These are phyloP conservation scores for Gambusia yucatana DNA, from an alignment of 2,797 vertebrate genomes.

Conservation along the genomic window DNA sequence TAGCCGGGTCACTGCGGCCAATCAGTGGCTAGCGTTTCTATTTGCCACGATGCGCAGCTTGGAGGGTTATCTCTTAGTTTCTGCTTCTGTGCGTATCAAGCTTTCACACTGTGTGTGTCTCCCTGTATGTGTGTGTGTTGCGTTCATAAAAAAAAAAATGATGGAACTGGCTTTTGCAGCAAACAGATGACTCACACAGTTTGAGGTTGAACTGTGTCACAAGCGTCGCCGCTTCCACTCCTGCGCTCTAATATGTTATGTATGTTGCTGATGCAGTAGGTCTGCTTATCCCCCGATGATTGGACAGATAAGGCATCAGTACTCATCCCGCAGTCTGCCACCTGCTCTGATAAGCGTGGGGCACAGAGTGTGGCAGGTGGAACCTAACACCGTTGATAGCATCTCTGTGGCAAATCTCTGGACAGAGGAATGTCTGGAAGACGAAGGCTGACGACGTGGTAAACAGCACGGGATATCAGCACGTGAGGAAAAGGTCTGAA, in stretches of 20 bases:
- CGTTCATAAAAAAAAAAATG: slow-evolving; percentile 12
- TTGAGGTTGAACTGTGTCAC: slow-evolving; percentile 64
- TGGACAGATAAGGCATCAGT: slow-evolving; percentile 54
- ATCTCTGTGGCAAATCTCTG: slow-evolving; percentile 57
- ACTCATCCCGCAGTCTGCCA: slow-evolving; percentile 55
- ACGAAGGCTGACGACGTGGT: slow-evolving; percentile 29
- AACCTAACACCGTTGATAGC: slow-evolving; percentile 60
- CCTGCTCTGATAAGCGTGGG: slow-evolving; percentile 64
- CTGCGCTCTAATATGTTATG: slow-evolving; percentile 49
- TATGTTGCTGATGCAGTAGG: slow-evolving; percentile 55
- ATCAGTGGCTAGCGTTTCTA: slow-evolving; percentile 64
- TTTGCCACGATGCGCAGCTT: slow-evolving; percentile 51
- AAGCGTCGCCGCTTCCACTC: slow-evolving; percentile 51
- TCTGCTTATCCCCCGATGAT: slow-evolving; percentile 53
- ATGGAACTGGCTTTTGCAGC: slow-evolving; percentile 39
- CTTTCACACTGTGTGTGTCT: background rate
- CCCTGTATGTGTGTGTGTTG: background rate
- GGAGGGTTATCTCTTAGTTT: slow-evolving; percentile 39
- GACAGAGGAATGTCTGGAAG: slow-evolving; percentile 45
- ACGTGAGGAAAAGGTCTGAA: slow-evolving; percentile 19
- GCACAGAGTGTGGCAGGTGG: slow-evolving; percentile 46
- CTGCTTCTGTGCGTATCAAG: slow-evolving; percentile 29
- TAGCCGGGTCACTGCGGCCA: slow-evolving; percentile 63
- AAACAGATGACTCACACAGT: slow-evolving; percentile 71
- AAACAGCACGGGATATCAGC: slow-evolving; percentile 31